Conservation (phyloP, 2,888 invertebrate species). For the Calameuta pallipes region DNA sequence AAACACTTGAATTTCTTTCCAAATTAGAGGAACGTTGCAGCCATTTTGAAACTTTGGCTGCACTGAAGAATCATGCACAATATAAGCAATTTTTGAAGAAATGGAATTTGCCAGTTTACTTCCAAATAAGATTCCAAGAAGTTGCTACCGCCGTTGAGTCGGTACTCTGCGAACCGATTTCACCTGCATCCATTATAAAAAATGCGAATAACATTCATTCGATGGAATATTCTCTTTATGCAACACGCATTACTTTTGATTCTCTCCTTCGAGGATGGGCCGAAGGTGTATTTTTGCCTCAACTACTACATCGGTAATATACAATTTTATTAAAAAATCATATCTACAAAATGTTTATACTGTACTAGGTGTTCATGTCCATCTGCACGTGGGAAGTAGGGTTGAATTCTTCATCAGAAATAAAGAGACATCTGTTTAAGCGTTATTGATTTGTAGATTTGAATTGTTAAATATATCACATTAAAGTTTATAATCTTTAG, state of each 20-base stretch:
- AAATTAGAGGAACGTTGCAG: slow-evolving; percentile 77
- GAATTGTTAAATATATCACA: neutral
- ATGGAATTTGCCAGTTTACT: slow-evolving; percentile 97
- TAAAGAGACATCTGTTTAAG: slow-evolving; percentile 6
- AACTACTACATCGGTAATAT: slow-evolving; percentile 73
- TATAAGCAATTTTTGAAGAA: slow-evolving; percentile 84
- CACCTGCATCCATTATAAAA: slow-evolving; percentile 45
- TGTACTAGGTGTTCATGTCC: slow-evolving; percentile 2
- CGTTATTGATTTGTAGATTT: slow-evolving; percentile 11
- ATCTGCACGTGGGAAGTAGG: neutral
- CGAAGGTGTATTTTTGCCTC: slow-evolving; percentile 81
- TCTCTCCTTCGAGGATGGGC: slow-evolving; percentile 78
- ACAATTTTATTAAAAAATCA: neutral
- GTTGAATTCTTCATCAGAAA: neutral
- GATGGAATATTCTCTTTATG: slow-evolving; percentile 54
- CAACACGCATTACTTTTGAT: slow-evolving; percentile 69
- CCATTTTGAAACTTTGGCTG: slow-evolving; percentile 70
- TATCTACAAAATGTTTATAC: neutral
- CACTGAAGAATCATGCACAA: slow-evolving; percentile 75
- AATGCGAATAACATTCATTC: slow-evolving; percentile 35
- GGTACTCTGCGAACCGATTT: slow-evolving; percentile 51
- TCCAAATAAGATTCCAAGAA: slow-evolving; percentile 94
- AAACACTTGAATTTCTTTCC: slow-evolving; percentile 80
- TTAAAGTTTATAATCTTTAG: neutral
- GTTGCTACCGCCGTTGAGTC: slow-evolving; percentile 76